phyloP scores from a whole-genome alignment of 2,797 vertebrate genomes.

The Crypturellus tataupa region DNA sequence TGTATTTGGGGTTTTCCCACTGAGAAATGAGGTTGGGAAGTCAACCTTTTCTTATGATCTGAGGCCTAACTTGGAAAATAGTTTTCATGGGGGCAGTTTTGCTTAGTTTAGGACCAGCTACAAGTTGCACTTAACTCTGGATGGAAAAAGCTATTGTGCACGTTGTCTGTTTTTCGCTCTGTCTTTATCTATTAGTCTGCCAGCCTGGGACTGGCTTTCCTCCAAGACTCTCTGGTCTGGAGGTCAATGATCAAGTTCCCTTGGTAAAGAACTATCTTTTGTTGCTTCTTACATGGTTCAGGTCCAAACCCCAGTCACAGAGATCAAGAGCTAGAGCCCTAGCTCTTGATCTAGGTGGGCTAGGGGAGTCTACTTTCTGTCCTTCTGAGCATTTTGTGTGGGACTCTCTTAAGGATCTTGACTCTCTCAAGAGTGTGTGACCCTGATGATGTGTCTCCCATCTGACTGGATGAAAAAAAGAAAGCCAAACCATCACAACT shows the following conservation, averaged over 20 bases:
- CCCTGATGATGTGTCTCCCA: not conserved
- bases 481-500: not conserved
- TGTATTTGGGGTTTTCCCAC: not conserved
- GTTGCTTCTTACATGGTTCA: not conserved
- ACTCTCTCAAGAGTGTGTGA: fast-evolving
- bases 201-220: no score
- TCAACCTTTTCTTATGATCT: not conserved
- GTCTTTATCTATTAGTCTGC: not conserved
- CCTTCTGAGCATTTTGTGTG: not conserved
- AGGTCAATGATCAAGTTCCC: not conserved
- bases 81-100: not conserved
- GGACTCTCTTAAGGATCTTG: not conserved
- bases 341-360: not conserved
- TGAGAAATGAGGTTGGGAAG: not conserved
- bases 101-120: not conserved
- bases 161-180: not conserved
- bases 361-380: not conserved
- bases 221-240: not conserved
- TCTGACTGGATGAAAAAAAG: not conserved
- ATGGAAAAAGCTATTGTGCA: not conserved
- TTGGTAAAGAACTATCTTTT: not conserved
- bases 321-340: not conserved
- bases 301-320: not conserved
- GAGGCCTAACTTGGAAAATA: not conserved
- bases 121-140: not conserved